phyloP scores from a whole-genome alignment of 1,140 invertebrate genomes.

The Calephelis nemesis region DNA sequence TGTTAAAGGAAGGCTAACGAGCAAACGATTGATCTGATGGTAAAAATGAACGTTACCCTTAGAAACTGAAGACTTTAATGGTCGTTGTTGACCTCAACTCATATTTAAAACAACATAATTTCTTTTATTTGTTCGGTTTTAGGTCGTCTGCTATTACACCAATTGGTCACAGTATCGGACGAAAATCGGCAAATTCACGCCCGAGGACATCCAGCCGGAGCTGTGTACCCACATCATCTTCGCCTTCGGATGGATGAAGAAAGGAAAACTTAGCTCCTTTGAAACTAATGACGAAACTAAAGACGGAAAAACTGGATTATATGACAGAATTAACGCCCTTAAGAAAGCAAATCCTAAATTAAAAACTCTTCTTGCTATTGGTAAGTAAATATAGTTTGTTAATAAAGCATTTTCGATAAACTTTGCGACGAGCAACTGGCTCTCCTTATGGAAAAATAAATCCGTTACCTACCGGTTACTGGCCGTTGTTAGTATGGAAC shows the following conservation, averaged over 20 bases:
- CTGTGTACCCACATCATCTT: conserved; percentile 98
- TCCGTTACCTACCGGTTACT: no score
- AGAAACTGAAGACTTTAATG: no score
- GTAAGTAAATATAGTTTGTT: conserved; percentile 78
- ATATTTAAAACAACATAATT: background rate
- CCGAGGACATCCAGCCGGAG: conserved; percentile 96
- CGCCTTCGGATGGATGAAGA: conserved; percentile 98
- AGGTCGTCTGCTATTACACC: conserved; percentile 97
- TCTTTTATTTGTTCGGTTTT: conserved; percentile 30
- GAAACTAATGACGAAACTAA: conserved; percentile 96
- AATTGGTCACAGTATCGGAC: conserved; percentile 98
- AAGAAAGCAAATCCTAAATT: conserved; percentile 94
- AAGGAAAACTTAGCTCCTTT: conserved; percentile 94
- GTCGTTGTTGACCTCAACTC: no score
- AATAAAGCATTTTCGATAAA: no score
- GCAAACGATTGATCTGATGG: no score
- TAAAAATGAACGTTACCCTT: no score
- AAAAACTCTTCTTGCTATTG: conserved; percentile 93
- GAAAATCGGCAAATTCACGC: conserved; percentile 94
- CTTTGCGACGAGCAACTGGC: no score
- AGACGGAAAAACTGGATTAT: conserved; percentile 93
- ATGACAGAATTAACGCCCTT: conserved; percentile 89
- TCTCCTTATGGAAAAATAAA: no score
- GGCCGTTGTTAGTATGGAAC: no score
- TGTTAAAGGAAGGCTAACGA: no score